Evolutionary conservation across 2,113 vertebrate genomes (phyloP).

Genomic region (Carassius gibelio): DNA sequence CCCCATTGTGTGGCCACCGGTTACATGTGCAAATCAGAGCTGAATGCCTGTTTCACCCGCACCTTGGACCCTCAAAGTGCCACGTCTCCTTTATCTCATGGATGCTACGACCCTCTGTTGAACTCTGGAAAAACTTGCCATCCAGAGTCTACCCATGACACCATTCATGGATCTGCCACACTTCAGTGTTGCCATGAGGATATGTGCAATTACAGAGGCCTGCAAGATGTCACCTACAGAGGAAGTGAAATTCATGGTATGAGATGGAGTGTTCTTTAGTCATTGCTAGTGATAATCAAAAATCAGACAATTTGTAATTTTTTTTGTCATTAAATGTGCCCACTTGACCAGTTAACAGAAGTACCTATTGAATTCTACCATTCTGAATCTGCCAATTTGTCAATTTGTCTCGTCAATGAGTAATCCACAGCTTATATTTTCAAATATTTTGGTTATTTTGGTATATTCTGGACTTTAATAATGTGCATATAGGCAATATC

Average conservation of each 20-base stretch:
- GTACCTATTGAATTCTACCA: not conserved
- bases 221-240: conserved; percentile 81
- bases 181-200: conserved; percentile 88
- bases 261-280: conserved; percentile 9
- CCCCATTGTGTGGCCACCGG: conserved; percentile 87
- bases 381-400: not conserved
- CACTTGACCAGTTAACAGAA: not conserved
- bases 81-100: conserved; percentile 84
- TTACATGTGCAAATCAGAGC: conserved; percentile 90
- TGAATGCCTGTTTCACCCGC: conserved; percentile 84
- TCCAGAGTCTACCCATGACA: conserved; percentile 73
- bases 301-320: not conserved
- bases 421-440: not conserved
- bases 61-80: conserved; percentile 82
- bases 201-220: conserved; percentile 91
- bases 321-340: not conserved
- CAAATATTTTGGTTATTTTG: not conserved
- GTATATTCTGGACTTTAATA: not conserved
- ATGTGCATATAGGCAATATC: not conserved
- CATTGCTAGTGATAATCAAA: not conserved
- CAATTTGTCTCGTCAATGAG: not conserved
- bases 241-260: conserved; percentile 79
- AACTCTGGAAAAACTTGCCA: conserved; percentile 80
- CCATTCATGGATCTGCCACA: conserved; percentile 66
- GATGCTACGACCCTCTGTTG: conserved; percentile 83